Base-by-base conservation (phyloP, 2,113 vertebrate genomes). In the Sinocyclocheilus maitianheensis region DNA sequence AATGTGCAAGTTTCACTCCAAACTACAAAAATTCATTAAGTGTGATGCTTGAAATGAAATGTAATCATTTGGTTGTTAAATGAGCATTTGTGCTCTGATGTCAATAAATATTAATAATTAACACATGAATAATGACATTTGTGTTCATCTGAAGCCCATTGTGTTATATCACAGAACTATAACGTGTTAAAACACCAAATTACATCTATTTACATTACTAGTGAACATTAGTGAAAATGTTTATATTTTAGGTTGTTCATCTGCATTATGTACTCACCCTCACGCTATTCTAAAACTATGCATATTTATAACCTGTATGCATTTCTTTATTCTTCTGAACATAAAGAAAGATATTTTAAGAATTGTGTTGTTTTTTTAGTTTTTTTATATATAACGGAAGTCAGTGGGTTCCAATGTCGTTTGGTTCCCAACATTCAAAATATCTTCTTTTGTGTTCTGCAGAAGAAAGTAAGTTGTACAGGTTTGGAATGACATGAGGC, bases 21-120 rank as follows among this genome's bases (percentile, higher is more conserved):
- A 72, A 72, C 34, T 5, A 43, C 37, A 43, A 43, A 43, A 12
- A n/a, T 5, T 43, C 20, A 1, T 18, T 37, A 71, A 11, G 24
- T 24, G 20, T n/a, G 22, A 24, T 77, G 46, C n/a, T 51, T 3
- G 16, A 26, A 77, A 77, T 77, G 1, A 76, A 76, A 76, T 76
- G 43, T 48, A 48, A 51, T 76, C 5, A 75, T 48, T 48, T 67
- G 30, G 14, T 69, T 69, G 65, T 69, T 34, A 9, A 26, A 30
- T 16, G 34, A 63, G 22, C 20, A 40, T 22, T 60, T 71, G 65
- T 69, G 24, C 62, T 81, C 18, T 7, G 16, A 22, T 72, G 81
- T 55, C 46, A 83, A 40, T 83, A 83, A 83, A 83, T 55, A 16
- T 69, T 34, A 37, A 69, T 34, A 63, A 67, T 18, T 13, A 81